Evolutionary conservation across 1,140 invertebrate species (phyloP).

Genomic region (Spodoptera frugiperda): DNA sequence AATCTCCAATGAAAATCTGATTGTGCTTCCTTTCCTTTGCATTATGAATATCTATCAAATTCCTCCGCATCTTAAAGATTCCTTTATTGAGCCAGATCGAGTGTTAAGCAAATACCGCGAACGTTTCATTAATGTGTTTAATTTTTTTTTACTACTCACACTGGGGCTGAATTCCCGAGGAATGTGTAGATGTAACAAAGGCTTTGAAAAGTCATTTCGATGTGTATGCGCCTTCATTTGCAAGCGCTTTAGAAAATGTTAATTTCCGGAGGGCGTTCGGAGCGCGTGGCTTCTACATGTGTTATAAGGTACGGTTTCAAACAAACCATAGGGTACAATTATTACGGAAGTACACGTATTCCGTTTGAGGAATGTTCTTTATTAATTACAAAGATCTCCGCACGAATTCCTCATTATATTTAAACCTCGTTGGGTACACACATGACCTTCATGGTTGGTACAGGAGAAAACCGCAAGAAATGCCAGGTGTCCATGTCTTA

Average conservation of each 20-base stretch:
- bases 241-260: constrained; percentile 65
- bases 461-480: no score
- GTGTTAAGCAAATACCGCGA: constrained; percentile 64
- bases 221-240: constrained; percentile 62
- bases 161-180: constrained; percentile 41
- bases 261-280: constrained; percentile 63
- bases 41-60: constrained; percentile 80
- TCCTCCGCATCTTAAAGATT: constrained; percentile 60
- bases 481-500: no score
- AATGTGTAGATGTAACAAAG: constrained; percentile 57
- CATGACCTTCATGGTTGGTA: background rate
- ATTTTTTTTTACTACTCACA: constrained; percentile 46
- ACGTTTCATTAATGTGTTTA: constrained; percentile 61
- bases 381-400: constrained; percentile 43
- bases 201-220: constrained; percentile 61
- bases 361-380: constrained; percentile 28
- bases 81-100: constrained; percentile 67
- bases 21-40: constrained; percentile 80
- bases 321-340: constrained; percentile 16
- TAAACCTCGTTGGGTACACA: background rate
- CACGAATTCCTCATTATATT: constrained; percentile 27
- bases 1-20: constrained; percentile 79
- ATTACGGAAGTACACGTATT: constrained; percentile 36
- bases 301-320: constrained; percentile 39
- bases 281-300: constrained; percentile 41